Base-by-base conservation (phyloP, 1,140 invertebrate species). In the Sarcophaga peregrina region DNA sequence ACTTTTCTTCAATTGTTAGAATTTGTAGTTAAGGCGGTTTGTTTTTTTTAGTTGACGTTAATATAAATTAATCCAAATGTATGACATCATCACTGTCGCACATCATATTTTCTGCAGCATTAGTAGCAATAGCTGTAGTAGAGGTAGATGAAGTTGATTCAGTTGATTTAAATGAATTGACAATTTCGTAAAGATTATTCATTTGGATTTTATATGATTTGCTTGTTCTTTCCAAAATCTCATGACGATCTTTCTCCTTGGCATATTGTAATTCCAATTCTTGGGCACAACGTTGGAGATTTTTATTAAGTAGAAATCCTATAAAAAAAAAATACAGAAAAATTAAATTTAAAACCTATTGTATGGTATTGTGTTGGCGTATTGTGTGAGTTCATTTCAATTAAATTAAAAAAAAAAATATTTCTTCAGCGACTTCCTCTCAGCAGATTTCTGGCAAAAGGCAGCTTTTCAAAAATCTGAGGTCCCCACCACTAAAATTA, bases 191-290 rank as follows among this genome's bases (percentile, higher is more conserved):
- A 6, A 84, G n/a, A 20, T 81, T 82, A 37, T 78, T 76, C 84
- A 84, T 84, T 83, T 83, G 82, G 47, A 83, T 81, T 82, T 84
- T 84, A 50, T 82, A 84, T 46, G 72, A 54, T 78, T 83, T 82
- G 25, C 82, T 78, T 20, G 62, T 72, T 13, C 83, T 45, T 20
- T 83, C 74, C n/a, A 84, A 58, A 72, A 47, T 82, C 11, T 73
- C 50, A 37, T 75, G 82, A 20, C 82, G 84, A 62, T 82, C 25
- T 47, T 80, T 76, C 52, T 83, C 84, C n/a, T 81, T 54, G 17
- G 80, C 81, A 9, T 80, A 54, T 78, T 83, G 81, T 15, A 82
- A 20, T 83, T 84, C 37, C 37, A 84, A 80, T n/a, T 82, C 81
- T 15, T 83, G 73, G 47, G 47, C 75, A 52, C 47, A 20, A 52